Percentiles rank a stretch among this genome's conserved stretches.
Evolutionary conservation across 1,140 invertebrate species (phyloP).

Genomic region (Ephestia elutella): DNA sequence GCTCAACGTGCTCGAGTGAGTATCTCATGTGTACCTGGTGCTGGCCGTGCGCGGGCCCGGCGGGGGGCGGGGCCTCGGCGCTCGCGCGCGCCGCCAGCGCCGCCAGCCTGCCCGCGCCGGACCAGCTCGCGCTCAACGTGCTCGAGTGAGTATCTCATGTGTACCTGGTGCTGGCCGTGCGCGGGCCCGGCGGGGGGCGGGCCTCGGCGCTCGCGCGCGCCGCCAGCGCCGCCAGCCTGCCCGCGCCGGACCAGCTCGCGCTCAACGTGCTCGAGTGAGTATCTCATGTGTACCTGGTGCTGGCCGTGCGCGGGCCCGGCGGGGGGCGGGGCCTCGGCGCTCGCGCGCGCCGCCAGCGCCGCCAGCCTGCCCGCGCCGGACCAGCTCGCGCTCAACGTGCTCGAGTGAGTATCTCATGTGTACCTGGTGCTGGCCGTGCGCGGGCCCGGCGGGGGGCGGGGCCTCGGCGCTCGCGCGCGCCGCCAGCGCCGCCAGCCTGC

Average conservation of each 20-base stretch:
- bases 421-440: constrained; percentile 87
- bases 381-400: constrained; percentile 76
- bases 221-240: constrained; percentile 61
- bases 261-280: constrained; percentile 83
- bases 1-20: constrained; percentile 83
- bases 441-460: constrained; percentile 82
- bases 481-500: constrained; percentile 71
- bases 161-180: constrained; percentile 87
- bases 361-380: constrained; percentile 48
- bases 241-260: constrained; percentile 42
- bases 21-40: constrained; percentile 78
- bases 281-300: constrained; percentile 78
- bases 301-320: constrained; percentile 87
- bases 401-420: constrained; percentile 80
- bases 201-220: no score
- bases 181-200: constrained; percentile 82
- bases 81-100: constrained; percentile 81
- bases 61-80: constrained; percentile 79
- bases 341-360: no score
- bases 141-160: constrained; percentile 79
- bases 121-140: constrained; percentile 76
- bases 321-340: constrained; percentile 78
- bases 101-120: constrained; percentile 48
- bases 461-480: constrained; percentile 80
- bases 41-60: constrained; percentile 87